Base-by-base conservation (phyloP, 1,140 invertebrate genomes). In the Yoshiicerus persimilis region DNA sequence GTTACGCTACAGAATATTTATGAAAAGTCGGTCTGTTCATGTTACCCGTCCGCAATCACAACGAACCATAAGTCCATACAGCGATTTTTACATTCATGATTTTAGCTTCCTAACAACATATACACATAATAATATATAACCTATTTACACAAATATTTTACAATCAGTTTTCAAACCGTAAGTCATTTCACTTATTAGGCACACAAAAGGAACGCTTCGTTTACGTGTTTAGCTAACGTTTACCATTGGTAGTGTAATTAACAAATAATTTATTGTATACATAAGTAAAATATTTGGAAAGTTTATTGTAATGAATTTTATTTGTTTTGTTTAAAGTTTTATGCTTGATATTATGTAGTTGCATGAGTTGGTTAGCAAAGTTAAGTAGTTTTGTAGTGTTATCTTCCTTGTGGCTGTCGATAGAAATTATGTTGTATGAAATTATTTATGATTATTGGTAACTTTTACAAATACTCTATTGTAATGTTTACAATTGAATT, bases 21-120 rank as follows among this genome's bases (percentile, higher is more conserved):
- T 80, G 30, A 80, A 38, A 80, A 80, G 75, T 80, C 75, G 75
- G 75, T 80, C 30, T 80, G 75, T 80, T 80, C 75, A 80, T 80
- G 75, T 80, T 80, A 80, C 75, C 75, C 75, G 32, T 80, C 75
- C 32, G 75, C 30, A 80, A 80, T 80, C 75, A 36, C 75, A 80
- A 38, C 75, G 32, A 80, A 80, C 20, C 34, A 80, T 80, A 38
- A 80, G 75, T 80, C 75, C 75, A 20, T 80, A 16, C 75, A 80
- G 34, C 13, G 20, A 80, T 80, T 80, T 80, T 36, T 80, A 80
- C 75, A 80, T 34, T 56, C 62, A 66, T 66, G 62, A 80, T 34
- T 80, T 80, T 80, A 80, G 32, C 75, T 80, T 80, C 30, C 20
- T 80, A 38, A 36, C 27, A n/a, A n/a, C 8, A 36, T 34, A 23